Evolutionary conservation across 2,113 vertebrate genomes (phyloP).

Genomic region (Phaetusa simplex): DNA sequence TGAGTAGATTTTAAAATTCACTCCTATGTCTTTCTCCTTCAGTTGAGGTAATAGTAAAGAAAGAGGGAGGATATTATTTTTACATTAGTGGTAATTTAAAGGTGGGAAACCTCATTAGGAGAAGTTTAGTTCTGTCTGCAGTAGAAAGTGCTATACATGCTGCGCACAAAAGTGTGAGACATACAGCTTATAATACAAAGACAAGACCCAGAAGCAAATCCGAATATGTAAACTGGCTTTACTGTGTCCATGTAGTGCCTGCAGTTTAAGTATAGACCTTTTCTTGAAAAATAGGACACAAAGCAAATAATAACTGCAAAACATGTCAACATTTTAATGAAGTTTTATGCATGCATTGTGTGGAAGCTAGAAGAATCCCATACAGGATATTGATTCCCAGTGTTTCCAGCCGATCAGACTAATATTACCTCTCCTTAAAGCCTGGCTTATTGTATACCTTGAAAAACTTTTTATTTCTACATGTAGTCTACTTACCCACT

Average conservation of each 20-base stretch:
- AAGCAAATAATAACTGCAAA: not conserved
- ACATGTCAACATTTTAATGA: not conserved
- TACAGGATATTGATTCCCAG: not conserved
- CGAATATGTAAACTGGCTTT: conserved; percentile 12
- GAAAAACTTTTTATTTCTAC: not conserved
- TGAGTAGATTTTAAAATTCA: not conserved
- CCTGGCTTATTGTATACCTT: not conserved
- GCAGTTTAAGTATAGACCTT: not conserved
- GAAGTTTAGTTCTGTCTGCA: not conserved
- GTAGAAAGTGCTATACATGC: not conserved
- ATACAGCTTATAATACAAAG: not conserved
- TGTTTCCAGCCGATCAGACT: not conserved
- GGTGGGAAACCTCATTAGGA: not conserved
- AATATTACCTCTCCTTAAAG: not conserved
- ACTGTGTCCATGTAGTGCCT: not conserved
- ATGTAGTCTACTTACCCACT: not conserved
- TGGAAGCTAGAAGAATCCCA: not conserved
- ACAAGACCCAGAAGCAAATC: not conserved
- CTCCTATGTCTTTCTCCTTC: not conserved
- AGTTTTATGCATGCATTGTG: not conserved
- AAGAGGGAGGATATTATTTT: not conserved
- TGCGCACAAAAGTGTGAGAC: not conserved
- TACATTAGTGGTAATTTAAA: not conserved
- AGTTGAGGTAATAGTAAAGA: not conserved
- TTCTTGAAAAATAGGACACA: not conserved